A percentile compares a stretch with the other conserved stretches of the same genome.
Conservation (phyloP, 2,113 vertebrate species). For the Sinocyclocheilus anophthalmus region DNA sequence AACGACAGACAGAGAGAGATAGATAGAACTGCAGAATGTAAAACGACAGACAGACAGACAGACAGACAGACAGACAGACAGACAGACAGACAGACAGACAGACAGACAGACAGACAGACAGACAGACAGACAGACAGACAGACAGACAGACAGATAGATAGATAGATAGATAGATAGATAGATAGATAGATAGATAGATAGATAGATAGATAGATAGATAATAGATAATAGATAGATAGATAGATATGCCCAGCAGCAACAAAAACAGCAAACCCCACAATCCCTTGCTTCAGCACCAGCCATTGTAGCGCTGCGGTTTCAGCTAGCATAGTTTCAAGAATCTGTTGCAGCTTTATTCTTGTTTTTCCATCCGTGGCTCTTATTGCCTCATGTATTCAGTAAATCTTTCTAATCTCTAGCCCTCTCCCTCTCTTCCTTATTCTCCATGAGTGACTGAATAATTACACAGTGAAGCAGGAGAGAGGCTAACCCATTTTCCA, state of each 20-base stretch:
- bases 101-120: too few relatives aligned
- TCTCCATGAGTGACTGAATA: conserved; percentile 4
- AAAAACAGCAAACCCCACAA: conserved; percentile 14
- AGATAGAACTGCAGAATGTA: too few relatives aligned
- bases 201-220: not conserved
- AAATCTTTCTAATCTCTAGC: conserved; percentile 35
- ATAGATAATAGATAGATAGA: not conserved
- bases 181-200: not conserved
- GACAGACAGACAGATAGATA: not conserved
- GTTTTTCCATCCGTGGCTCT: not conserved
- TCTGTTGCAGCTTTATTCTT: not conserved
- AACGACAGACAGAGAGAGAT: too few relatives aligned
- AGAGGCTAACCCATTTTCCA: conserved; percentile 44
- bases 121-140: not conserved
- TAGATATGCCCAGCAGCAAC: not conserved
- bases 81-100: too few relatives aligned
- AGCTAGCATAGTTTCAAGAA: not conserved
- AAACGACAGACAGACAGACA: too few relatives aligned
- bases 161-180: too few relatives aligned
- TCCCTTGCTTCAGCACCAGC: not conserved
- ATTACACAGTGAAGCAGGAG: conserved; percentile 40
- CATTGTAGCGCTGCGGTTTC: not conserved
- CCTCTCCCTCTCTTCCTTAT: conserved; percentile 4
- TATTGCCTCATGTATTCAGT: conserved; percentile 13
- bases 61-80: too few relatives aligned